Percentiles rank a stretch among this genome's conserved stretches.
phyloP scores from a whole-genome alignment of 2,888 invertebrate species.

The Synergus laeviventris region DNA sequence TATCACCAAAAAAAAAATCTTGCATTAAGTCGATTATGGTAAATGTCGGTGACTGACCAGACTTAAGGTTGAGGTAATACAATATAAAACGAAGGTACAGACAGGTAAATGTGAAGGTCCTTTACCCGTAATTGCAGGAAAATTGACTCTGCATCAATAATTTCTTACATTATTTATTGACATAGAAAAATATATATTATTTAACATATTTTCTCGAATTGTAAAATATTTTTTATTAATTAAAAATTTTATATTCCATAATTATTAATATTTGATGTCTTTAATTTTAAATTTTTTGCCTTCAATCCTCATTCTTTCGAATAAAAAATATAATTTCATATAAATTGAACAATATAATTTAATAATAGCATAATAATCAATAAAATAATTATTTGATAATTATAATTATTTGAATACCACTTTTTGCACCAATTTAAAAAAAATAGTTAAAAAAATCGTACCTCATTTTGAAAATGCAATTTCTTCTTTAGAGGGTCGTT shows the following conservation, averaged over 20 bases:
- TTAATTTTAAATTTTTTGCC: too few species aligned
- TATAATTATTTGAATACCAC: background rate
- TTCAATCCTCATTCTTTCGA: too few species aligned
- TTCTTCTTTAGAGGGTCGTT: background rate
- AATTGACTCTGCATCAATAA: background rate
- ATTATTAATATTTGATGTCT: too few species aligned
- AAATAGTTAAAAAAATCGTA: background rate
- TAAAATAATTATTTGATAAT: background rate
- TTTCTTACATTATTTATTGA: too few species aligned
- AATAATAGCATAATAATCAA: too few species aligned
- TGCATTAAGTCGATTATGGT: background rate
- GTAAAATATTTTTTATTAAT: too few species aligned
- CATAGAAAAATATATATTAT: too few species aligned
- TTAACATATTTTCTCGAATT: too few species aligned
- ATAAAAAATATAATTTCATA: too few species aligned
- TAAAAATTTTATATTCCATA: too few species aligned
- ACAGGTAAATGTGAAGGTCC: background rate
- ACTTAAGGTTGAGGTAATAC: slow-evolving; percentile 5
- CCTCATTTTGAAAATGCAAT: background rate
- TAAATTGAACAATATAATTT: too few species aligned
- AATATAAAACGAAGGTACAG: background rate
- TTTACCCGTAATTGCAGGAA: background rate
- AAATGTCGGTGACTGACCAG: background rate
- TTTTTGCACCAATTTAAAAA: background rate
- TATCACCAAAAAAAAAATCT: background rate